Conservation (phyloP, 2,113 vertebrate species). For the Bostrychus sinensis region DNA sequence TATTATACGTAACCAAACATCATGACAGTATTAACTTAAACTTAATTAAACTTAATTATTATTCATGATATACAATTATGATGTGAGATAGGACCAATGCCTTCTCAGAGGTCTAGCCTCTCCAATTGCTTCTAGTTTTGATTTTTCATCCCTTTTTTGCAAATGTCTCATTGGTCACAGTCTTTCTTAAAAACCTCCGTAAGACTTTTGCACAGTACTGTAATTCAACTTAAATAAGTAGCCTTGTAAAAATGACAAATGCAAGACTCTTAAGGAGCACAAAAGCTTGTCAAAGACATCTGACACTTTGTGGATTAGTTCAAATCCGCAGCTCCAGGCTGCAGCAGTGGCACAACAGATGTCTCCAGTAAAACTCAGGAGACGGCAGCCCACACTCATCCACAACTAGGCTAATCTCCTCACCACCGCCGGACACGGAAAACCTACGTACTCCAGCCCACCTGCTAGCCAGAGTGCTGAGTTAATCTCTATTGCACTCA, state of each 20-base stretch:
- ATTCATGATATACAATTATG: too few species aligned
- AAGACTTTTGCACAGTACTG: neutral
- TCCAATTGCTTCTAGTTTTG: too few species aligned
- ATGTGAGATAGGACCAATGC: too few species aligned
- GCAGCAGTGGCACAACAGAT: constrained; percentile 29
- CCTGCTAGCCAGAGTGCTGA: constrained; percentile 28
- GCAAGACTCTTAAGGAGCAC: constrained; percentile 29
- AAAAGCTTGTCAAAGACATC: constrained; percentile 31
- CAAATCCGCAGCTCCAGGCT: constrained; percentile 18
- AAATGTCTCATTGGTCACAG: too few species aligned
- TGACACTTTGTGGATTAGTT: constrained; percentile 27
- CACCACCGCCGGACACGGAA: constrained; percentile 37
- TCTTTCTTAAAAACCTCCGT: neutral
- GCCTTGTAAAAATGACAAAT: constrained; percentile 22
- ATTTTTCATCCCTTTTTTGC: too few species aligned
- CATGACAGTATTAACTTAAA: too few species aligned
- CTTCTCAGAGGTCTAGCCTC: too few species aligned
- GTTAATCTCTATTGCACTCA: constrained; percentile 30
- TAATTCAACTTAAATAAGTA: constrained; percentile 14
- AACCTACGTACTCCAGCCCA: constrained; percentile 43
- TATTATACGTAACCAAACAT: too few species aligned
- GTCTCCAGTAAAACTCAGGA: constrained; percentile 19
- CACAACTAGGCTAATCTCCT: constrained; percentile 36
- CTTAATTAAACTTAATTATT: too few species aligned
- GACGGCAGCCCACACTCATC: constrained; percentile 37